Base-by-base conservation (phyloP, 1,140 invertebrate genomes). In the Leptinotarsa undecemlineata region DNA sequence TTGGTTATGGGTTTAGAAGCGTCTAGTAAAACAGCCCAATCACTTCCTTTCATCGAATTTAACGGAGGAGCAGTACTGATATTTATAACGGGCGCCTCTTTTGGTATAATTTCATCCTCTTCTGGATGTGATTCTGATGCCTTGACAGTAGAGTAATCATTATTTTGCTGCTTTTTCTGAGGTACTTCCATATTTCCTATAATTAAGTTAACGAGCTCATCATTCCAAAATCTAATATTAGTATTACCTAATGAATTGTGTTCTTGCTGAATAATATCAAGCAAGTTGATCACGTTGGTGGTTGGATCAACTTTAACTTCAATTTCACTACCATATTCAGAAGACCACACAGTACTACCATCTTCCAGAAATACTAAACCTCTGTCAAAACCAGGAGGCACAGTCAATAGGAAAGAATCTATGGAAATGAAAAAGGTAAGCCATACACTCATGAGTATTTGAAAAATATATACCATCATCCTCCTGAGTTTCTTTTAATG, bases 21-120 rank as follows among this genome's bases (percentile, higher is more conserved):
- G 85, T 98, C 93, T 61, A 98, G 87, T 83, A 93, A 89, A 82
- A 96, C 92, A 1, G 95, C 96, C 95, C 95, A 98, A 81, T 96
- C 90, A 13, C 89, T 90, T 2, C 86, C 86, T 72, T 84, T 76
- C 11, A 67, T 63, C 21, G 71, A 42, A 14, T 33, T 71, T 21
- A 68, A 48, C 26, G 77, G 72, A 64, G 75, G 70, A 47, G 77
- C 67, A 33, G 68, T 63, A 68, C 74, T 74, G 6, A 81, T 76
- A 74, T 80, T 80, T 8, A 84, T 57, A 14, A 83, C 66, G 4
- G 76, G 77, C 19, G 73, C 57, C 60, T 83, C 81, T 78, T 82
- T 81, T 5, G 83, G 42, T 48, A 83, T 70, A 57, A 81, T 79
- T 69, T 83, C 80, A 19, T 64, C 63, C 5, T 57, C 64, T 63